These are phyloP conservation scores for Eidolon helvum DNA, from an alignment of 2,113 vertebrate genomes.

Conservation along the genomic window DNA sequence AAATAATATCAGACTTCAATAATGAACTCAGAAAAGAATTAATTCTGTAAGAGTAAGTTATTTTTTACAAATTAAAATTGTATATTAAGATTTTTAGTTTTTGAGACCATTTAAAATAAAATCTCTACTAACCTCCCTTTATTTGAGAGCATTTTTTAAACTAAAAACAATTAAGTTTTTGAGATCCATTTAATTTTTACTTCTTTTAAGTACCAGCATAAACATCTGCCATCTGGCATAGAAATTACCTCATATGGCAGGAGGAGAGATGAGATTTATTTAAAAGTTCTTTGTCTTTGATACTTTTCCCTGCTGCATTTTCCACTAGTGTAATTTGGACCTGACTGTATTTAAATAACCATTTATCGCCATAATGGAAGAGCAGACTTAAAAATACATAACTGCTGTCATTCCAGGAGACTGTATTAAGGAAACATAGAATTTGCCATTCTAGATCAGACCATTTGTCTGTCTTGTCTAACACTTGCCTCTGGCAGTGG, in stretches of 20 bases:
- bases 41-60: not conserved
- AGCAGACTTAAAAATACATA: slow-evolving; percentile 80
- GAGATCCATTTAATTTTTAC: slow-evolving; percentile 83
- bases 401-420: slow-evolving; percentile 76
- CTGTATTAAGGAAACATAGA: slow-evolving; percentile 74
- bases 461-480: slow-evolving; percentile 73
- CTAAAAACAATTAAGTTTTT: slow-evolving; percentile 80
- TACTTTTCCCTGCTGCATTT: slow-evolving; percentile 80
- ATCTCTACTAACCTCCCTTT: slow-evolving; percentile 55
- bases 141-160: slow-evolving; percentile 73
- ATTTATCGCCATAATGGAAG: slow-evolving; percentile 83
- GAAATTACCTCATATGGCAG: slow-evolving; percentile 82
- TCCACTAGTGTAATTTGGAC: slow-evolving; percentile 81
- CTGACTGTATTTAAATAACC: slow-evolving; percentile 83
- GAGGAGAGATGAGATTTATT: slow-evolving; percentile 84
- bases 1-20: not conserved
- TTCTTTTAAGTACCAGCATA: slow-evolving; percentile 82
- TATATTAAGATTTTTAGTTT: slow-evolving; percentile 50
- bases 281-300: slow-evolving; percentile 85
- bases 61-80: slow-evolving; percentile 40
- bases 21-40: not conserved
- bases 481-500: slow-evolving; percentile 57
- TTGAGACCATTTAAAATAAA: slow-evolving; percentile 68
- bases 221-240: slow-evolving; percentile 86
- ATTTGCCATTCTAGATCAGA: slow-evolving; percentile 75